A percentile compares a stretch with the other conserved stretches of the same genome.
Evolutionary conservation across 2,888 invertebrate species (phyloP).

Genomic region (Mylabris sibirica): DNA sequence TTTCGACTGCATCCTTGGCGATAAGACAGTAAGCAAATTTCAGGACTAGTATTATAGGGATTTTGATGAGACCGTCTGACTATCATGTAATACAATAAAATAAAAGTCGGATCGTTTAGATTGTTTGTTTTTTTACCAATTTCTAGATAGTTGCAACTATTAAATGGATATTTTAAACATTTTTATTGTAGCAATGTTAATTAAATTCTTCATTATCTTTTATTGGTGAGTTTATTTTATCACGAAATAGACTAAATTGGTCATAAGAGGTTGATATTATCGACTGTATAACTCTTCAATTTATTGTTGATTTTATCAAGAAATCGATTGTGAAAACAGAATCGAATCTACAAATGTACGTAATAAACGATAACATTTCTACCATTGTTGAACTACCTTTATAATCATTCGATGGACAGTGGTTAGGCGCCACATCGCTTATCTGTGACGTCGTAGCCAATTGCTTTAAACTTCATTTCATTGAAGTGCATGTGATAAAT

Average conservation of each 20-base stretch:
- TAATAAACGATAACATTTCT: no score
- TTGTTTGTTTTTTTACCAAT: neutral
- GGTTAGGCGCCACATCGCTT: no score
- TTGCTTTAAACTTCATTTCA: no score
- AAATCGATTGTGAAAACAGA: neutral
- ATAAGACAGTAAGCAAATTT: conserved; percentile 13
- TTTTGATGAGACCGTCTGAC: conserved; percentile 1
- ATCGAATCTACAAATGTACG: neutral
- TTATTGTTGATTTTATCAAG: neutral
- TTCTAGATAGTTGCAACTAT: neutral
- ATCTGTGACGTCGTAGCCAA: no score
- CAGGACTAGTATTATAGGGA: conserved; percentile 12
- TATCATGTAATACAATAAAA: neutral
- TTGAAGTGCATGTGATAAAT: no score
- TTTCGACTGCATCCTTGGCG: conserved; percentile 6
- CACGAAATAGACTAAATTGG: neutral
- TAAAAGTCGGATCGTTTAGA: neutral
- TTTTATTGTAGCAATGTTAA: neutral
- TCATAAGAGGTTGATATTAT: neutral
- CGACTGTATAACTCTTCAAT: neutral
- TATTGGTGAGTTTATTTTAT: neutral
- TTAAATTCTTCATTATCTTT: neutral
- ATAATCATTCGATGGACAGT: no score
- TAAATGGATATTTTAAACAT: neutral
- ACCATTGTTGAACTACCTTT: no score